Evolutionary conservation across 1,140 invertebrate species (phyloP).

Genomic region (Scaptomyza montana): DNA sequence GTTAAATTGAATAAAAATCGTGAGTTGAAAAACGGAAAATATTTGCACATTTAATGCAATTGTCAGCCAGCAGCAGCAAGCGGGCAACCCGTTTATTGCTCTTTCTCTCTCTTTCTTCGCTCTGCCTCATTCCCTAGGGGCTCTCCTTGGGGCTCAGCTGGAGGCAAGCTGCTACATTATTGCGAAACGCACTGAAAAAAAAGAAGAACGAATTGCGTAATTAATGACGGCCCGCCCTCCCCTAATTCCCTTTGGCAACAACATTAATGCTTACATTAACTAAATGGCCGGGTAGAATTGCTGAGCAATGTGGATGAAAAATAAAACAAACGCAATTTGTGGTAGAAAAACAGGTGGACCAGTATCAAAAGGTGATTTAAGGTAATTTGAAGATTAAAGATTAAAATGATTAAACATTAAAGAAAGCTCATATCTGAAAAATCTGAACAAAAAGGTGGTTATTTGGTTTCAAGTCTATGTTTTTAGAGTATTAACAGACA

Average conservation of each 20-base stretch:
- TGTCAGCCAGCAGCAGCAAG: constrained; percentile 35
- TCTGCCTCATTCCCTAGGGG: background rate
- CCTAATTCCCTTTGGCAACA: constrained; percentile 54
- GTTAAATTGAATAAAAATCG: constrained; percentile 82
- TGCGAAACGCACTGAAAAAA: constrained; percentile 14
- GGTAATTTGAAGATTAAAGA: constrained; percentile 1
- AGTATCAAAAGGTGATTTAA: constrained; percentile 1
- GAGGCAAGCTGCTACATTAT: constrained; percentile 19
- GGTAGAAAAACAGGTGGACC: background rate
- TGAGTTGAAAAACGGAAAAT: constrained; percentile 69
- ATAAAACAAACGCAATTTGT: background rate
- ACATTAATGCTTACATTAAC: constrained; percentile 71
- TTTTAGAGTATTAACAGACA: too few relatives aligned
- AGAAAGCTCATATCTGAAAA: background rate
- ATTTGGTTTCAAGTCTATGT: too few relatives aligned
- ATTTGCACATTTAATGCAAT: constrained; percentile 78
- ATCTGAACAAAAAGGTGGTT: too few relatives aligned
- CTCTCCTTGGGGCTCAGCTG: constrained; percentile 16
- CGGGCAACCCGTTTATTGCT: too few relatives aligned
- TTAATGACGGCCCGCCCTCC: constrained; percentile 52
- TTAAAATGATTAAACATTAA: background rate
- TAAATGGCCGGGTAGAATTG: constrained; percentile 41
- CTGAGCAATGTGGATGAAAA: background rate
- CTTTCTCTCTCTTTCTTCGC: background rate
- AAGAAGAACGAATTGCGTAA: constrained; percentile 45